Percentiles rank a stretch among this genome's conserved stretches.
phyloP scores from a whole-genome alignment of 2,888 invertebrate species.

The Bombylius major region DNA sequence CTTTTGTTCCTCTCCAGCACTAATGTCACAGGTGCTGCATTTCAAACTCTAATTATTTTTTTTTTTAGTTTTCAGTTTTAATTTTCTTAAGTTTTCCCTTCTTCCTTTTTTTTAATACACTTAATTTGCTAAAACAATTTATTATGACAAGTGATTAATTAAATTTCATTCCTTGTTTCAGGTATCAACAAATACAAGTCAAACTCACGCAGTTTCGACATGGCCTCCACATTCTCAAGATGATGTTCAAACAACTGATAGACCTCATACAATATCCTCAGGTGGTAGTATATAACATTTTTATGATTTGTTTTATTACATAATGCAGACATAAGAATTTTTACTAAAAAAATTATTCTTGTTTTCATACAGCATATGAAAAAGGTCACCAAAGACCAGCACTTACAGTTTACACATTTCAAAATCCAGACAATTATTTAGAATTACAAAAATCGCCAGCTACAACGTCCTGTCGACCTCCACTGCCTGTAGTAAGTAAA shows the following conservation, averaged over 20 bases:
- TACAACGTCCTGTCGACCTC: constrained; percentile 46
- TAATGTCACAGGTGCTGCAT: constrained; percentile 37
- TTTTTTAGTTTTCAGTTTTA: constrained; percentile 13
- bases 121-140: too few relatives aligned
- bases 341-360: background rate
- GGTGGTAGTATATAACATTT: constrained; percentile 29
- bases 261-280: constrained; percentile 89
- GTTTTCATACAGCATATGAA: constrained; percentile 58
- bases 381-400: constrained; percentile 75
- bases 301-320: background rate
- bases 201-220: constrained; percentile 36
- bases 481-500: constrained; percentile 54
- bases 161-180: constrained; percentile 19
- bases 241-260: constrained; percentile 49
- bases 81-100: background rate
- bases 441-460: constrained; percentile 41
- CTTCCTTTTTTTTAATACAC: too few relatives aligned
- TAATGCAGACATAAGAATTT: background rate
- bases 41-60: constrained; percentile 10
- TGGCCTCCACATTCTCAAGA: constrained; percentile 39
- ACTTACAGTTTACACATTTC: constrained; percentile 76
- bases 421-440: constrained; percentile 52
- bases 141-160: too few relatives aligned
- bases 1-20: constrained; percentile 39
- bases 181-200: constrained; percentile 41